Conservation (phyloP, 2,888 invertebrate species). For the Diaprepes abbreviatus region DNA sequence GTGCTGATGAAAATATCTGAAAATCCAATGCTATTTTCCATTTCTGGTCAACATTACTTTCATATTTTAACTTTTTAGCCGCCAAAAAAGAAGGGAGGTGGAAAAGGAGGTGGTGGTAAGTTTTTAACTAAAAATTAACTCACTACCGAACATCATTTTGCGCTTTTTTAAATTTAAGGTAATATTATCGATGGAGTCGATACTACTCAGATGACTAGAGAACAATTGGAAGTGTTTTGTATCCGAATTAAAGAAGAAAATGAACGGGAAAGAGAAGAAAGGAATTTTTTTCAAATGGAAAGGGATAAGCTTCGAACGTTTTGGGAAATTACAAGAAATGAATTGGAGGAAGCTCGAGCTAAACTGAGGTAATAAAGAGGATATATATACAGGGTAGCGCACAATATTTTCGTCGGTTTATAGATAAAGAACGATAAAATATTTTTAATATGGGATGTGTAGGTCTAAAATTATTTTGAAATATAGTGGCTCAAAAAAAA, state of each 20-base stretch:
- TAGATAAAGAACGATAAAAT: too few relatives aligned
- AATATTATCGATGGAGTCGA: constrained; percentile 88
- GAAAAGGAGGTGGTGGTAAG: constrained; percentile 53
- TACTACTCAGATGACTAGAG: constrained; percentile 92
- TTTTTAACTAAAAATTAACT: not conserved
- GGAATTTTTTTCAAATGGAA: constrained; percentile 96
- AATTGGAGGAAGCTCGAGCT: constrained; percentile 87
- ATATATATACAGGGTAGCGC: too few relatives aligned
- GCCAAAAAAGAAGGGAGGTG: constrained; percentile 61
- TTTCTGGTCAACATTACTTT: too few relatives aligned
- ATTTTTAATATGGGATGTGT: too few relatives aligned
- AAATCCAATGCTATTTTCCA: too few relatives aligned
- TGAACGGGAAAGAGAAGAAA: constrained; percentile 93
- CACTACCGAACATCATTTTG: not conserved
- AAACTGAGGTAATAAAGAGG: constrained; percentile 75
- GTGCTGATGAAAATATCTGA: too few relatives aligned
- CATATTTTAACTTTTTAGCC: constrained; percentile 54
- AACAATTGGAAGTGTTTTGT: constrained; percentile 92
- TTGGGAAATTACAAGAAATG: constrained; percentile 95
- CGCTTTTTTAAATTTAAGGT: constrained; percentile 25
- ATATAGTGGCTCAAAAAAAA: too few relatives aligned
- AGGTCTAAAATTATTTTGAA: too few relatives aligned
- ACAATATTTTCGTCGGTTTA: too few relatives aligned
- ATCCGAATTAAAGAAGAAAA: constrained; percentile 89
- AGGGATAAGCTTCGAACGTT: constrained; percentile 94